Evolutionary conservation across 2,888 invertebrate species (phyloP), one percentile per base, ranked within the genome.

Genomic region (Andrena haemorrhoa): DNA sequence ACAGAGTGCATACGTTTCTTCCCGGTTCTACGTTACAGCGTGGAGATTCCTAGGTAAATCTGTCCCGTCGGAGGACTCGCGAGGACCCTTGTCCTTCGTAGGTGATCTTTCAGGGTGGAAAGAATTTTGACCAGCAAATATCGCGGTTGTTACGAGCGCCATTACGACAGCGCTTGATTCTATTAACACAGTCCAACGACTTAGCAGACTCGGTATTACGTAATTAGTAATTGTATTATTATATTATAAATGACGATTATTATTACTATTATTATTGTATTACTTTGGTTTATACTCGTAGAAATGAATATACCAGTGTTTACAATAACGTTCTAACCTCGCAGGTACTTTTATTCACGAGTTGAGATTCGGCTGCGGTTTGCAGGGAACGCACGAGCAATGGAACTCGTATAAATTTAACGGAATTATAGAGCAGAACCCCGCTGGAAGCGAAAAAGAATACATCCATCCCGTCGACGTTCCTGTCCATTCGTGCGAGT

Each of bases 301-400:
- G 90, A 90, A 92, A 90, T 91, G 88, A 93, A 93, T 93, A 93
- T 92, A 93, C 90, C 91, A 92, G 91, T 93, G 92, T 93, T 93
- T 92, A 92, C 90, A 92, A 88, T 90, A 89, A 86, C 41, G 41
- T 12, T 16, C 61, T 64, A 16, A 8, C n/a, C 4, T 23, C 12
- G 4, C 10, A 56, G 5, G 8, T 65, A n/a, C 29, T 41, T 63
- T 33, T 63, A 10, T 64, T n/a, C 3, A 12, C 10, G 26, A 41
- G 31, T 66, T 5, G 29, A 8, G 12, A n/a, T 49, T 56, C 49
- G 31, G 1, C 3, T 20, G 10, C 8, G 0, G 8, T 26, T 23
- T 29, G 2, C 1, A 10, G 6, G 0, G 29, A 16, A 5, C 49
- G 6, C 26, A 23, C 10, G 8, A 12, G 6, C 49, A 26, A 26